A percentile compares a stretch with the other conserved stretches of the same genome.
Evolutionary conservation across 2,888 invertebrate species (phyloP).

Genomic region (Dicranocentrus wangi): DNA sequence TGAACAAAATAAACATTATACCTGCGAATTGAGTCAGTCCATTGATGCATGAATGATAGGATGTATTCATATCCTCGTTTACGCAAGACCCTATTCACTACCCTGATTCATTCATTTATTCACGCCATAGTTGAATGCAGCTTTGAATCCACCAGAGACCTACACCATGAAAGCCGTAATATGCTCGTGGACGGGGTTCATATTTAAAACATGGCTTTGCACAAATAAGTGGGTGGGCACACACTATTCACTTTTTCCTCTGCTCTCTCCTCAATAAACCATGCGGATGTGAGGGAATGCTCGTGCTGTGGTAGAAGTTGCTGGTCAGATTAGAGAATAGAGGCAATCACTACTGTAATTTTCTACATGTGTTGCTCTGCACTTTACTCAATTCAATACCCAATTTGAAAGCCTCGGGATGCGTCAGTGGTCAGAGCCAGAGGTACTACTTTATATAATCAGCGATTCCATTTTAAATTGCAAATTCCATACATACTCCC

Average conservation of each 20-base stretch:
- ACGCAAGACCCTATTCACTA: constrained; percentile 51
- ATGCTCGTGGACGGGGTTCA: neutral
- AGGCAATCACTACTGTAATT: constrained; percentile 17
- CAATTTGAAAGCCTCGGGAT: constrained; percentile 15
- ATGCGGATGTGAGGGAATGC: neutral
- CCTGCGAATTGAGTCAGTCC: constrained; percentile 27
- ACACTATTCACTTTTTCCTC: neutral
- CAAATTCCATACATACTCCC: constrained; percentile 19
- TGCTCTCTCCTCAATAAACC: neutral
- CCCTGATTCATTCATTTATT: constrained; percentile 59
- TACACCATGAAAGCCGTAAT: neutral
- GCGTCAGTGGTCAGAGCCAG: neutral
- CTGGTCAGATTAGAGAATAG: constrained; percentile 14
- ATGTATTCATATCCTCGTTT: constrained; percentile 56
- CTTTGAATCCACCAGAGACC: constrained; percentile 37
- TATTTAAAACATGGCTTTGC: constrained; percentile 28
- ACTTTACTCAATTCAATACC: neutral
- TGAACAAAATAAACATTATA: constrained; percentile 50
- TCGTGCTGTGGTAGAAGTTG: constrained; percentile 11
- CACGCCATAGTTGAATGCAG: constrained; percentile 40
- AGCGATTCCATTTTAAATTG: constrained; percentile 26
- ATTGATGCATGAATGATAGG: constrained; percentile 59
- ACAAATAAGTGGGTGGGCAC: constrained; percentile 7
- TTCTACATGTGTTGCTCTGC: neutral
- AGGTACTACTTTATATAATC: neutral